phyloP scores from a whole-genome alignment of 2,888 invertebrate genomes.

The Bimastos eiseni region DNA sequence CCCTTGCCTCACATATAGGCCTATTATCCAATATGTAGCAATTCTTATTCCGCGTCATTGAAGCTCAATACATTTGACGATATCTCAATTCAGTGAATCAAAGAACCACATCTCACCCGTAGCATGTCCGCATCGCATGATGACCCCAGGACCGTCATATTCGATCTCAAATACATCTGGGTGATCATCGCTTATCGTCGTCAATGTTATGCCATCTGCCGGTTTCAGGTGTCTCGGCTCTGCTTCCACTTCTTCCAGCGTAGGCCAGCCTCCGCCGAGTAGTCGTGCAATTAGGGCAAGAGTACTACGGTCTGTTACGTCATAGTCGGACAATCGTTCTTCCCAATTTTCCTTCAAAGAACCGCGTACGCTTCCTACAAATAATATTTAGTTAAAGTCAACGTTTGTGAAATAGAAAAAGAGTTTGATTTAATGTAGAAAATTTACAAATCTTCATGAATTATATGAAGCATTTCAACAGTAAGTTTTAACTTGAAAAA shows the following conservation, averaged over 20 bases:
- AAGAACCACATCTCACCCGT: background rate
- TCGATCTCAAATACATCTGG: background rate
- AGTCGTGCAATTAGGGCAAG: background rate
- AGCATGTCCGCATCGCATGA: constrained; percentile 13
- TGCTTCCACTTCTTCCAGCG: background rate
- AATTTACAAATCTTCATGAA: too few relatives aligned
- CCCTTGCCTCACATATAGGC: too few relatives aligned
- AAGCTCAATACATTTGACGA: too few relatives aligned
- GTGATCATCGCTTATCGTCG: background rate
- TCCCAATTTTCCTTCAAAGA: background rate
- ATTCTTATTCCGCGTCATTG: too few relatives aligned
- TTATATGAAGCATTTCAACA: too few relatives aligned
- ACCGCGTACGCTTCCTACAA: background rate
- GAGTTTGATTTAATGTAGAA: too few relatives aligned
- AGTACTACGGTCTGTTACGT: background rate
- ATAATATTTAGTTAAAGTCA: too few relatives aligned
- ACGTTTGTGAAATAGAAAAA: too few relatives aligned
- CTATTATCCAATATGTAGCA: too few relatives aligned
- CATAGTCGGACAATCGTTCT: background rate
- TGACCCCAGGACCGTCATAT: background rate
- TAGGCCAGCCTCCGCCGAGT: background rate
- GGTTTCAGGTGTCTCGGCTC: background rate
- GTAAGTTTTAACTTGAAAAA: too few relatives aligned
- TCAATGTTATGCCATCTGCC: background rate
- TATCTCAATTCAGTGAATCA: too few relatives aligned